phyloP scores from a whole-genome alignment of 2,797 vertebrate genomes.

The Chelonia mydas region DNA sequence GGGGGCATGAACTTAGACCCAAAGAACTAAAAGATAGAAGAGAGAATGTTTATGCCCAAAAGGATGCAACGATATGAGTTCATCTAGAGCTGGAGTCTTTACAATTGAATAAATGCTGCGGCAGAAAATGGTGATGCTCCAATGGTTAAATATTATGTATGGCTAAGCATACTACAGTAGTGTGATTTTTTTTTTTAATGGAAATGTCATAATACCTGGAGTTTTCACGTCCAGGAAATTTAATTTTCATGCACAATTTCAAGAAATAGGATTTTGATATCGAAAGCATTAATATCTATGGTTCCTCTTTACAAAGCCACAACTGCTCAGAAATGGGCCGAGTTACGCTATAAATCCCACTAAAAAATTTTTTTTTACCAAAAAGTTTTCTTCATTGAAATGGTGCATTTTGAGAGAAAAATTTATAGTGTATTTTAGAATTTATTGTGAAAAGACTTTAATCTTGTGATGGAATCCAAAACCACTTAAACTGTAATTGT shows the following conservation, averaged over 20 bases:
- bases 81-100: neutral
- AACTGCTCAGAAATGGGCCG: neutral
- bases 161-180: too few species aligned
- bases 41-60: neutral
- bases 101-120: neutral
- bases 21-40: neutral
- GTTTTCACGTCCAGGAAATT: neutral
- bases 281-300: neutral
- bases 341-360: rapidly evolving
- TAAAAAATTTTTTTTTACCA: rapidly evolving
- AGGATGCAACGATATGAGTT: neutral
- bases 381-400: rapidly evolving
- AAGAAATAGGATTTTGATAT: rapidly evolving
- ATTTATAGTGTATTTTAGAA: rapidly evolving
- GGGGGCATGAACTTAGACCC: rapidly evolving
- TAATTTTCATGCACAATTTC: rapidly evolving
- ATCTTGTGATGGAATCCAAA: neutral
- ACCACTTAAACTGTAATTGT: neutral
- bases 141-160: neutral
- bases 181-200: neutral
- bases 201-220: neutral
- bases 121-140: neutral
- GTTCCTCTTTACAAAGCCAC: rapidly evolving
- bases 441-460: neutral
- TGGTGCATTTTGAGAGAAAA: rapidly evolving